Evolutionary conservation across 2,113 vertebrate genomes (phyloP), one percentile per base, ranked within the genome.

Genomic region (Percina caprodes): DNA sequence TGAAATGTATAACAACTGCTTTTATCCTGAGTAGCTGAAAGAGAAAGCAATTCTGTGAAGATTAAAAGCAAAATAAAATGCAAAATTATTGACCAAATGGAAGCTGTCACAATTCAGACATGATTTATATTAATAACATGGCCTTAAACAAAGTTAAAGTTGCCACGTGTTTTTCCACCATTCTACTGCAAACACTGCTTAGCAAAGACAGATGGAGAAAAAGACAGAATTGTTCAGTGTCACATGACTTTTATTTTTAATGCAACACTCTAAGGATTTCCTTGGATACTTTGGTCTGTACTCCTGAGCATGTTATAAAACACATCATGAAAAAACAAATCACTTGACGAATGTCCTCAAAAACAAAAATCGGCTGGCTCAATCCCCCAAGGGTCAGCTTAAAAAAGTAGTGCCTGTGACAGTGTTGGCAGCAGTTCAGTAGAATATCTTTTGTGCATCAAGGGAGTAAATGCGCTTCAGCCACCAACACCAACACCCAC

Each of bases 231-330:
- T 45, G 82, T 75, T 51, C 15, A 51, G 59, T 11, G 24, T 73
- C 61, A 78, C 56, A 19, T 82, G 69, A 63, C 62, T 82, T 79
- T 71, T 66, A 77, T 82, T 86, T 84, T 82, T 54, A 42, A 78
- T 23, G 67, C 60, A 74, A 39, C 66, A 45, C 39, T 61, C 74
- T n/a, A 23, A 83, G 74, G 69, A 77, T 62, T 59, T 82, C 69
- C 23, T n/a, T 51, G 35, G 46, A 80, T 71, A 33, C 74, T 70
- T 79, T 67, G 42, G 16, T 76, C 63, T 79, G 72, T 30, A 68
- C 62, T 74, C 60, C 24, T 74, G 46, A 61, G 60, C 42, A 30
- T 9, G 45, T 68, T 66, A 75, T 67, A 59, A 86, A 82, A 77
- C 35, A 63, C 35, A 39, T 61, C 45, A 72, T 48, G 35, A 80